Evolutionary conservation across 2,797 vertebrate genomes (phyloP).

Genomic region (Vespertilio murinus): DNA sequence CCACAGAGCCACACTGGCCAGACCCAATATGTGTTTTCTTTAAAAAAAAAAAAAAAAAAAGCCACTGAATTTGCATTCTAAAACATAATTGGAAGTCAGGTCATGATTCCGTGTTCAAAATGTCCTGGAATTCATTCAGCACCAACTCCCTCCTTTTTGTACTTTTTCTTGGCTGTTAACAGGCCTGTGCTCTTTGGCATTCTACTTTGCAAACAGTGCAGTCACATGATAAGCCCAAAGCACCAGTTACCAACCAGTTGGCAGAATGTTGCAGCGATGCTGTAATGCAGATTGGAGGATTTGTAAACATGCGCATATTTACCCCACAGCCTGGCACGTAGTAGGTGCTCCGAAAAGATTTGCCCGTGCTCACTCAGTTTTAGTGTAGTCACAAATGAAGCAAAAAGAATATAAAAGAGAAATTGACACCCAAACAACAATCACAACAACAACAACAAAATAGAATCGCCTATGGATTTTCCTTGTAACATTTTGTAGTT

Average conservation of each 20-base stretch:
- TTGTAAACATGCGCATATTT: not conserved
- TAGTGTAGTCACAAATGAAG: not conserved
- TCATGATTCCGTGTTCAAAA: not conserved
- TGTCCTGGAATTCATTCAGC: not conserved
- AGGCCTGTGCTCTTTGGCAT: not conserved
- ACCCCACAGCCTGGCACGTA: not conserved
- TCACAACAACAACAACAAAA: not conserved
- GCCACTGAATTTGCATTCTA: not conserved
- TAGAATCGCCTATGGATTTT: not conserved
- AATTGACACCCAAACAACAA: not conserved
- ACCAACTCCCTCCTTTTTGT: not conserved
- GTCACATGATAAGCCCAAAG: not conserved
- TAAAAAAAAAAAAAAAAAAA: too few species aligned
- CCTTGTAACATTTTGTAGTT: not conserved
- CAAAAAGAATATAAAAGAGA: not conserved
- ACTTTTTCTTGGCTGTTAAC: conserved; percentile 11
- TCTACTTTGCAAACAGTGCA: not conserved
- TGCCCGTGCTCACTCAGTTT: not conserved
- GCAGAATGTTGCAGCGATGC: not conserved
- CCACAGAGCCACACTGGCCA: not conserved
- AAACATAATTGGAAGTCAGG: conserved; percentile 6
- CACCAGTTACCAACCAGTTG: not conserved
- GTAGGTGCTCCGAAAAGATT: not conserved
- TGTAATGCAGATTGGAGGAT: not conserved
- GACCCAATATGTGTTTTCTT: not conserved